These are phyloP conservation scores for Lophius piscatorius DNA, from an alignment of 2,113 vertebrate species.

Conservation along the genomic window DNA sequence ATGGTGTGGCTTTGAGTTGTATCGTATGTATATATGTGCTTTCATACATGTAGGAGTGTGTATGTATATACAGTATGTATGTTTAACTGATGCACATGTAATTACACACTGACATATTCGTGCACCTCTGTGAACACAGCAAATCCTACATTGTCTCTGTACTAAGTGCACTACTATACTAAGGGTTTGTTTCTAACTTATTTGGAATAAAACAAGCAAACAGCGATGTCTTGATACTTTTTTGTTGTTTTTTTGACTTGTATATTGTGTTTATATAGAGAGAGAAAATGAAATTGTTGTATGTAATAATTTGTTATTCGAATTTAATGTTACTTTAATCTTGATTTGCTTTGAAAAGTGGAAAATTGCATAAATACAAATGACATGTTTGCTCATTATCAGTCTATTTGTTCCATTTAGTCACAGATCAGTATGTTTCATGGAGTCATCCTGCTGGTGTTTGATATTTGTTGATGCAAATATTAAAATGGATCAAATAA, in stretches of 20 bases:
- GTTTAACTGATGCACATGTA: constrained; percentile 56
- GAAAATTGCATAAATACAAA: constrained; percentile 21
- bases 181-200: constrained; percentile 74
- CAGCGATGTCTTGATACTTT: constrained; percentile 79
- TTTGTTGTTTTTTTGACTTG: constrained; percentile 74
- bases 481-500: constrained; percentile 94
- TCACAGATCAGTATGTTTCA: constrained; percentile 52
- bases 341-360: constrained; percentile 34
- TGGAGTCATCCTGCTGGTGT: constrained; percentile 74
- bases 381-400: constrained; percentile 36
- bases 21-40: constrained; percentile 69
- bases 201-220: constrained; percentile 60
- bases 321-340: constrained; percentile 45
- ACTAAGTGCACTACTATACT: constrained; percentile 73
- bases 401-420: constrained; percentile 44
- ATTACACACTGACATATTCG: constrained; percentile 73
- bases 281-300: constrained; percentile 52
- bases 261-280: constrained; percentile 73
- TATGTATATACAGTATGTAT: constrained; percentile 34
- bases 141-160: constrained; percentile 69
- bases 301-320: constrained; percentile 53
- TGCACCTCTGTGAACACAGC: constrained; percentile 54
- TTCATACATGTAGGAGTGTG: constrained; percentile 59
- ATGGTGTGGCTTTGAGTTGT: constrained; percentile 64
- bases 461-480: constrained; percentile 87